phyloP scores from a whole-genome alignment of 2,113 vertebrate species.

The Gyps fulvus region DNA sequence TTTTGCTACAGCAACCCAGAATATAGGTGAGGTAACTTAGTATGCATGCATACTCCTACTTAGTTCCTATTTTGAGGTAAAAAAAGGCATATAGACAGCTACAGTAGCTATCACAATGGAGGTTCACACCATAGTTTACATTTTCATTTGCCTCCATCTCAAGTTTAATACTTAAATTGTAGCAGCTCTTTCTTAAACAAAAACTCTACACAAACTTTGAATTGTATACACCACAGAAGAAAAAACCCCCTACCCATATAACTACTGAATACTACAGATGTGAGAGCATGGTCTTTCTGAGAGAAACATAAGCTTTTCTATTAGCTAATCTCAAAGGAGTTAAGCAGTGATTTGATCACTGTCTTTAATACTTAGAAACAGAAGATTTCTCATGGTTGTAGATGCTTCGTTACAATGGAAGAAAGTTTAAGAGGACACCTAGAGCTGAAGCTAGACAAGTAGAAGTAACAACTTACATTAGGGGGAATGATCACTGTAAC shows the following conservation, averaged over 20 bases:
- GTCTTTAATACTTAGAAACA: neutral
- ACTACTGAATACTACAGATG: neutral
- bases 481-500: neutral
- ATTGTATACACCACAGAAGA: neutral
- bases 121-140: neutral
- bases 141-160: neutral
- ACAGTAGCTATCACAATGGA: neutral
- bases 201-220: neutral
- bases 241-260: accelerated
- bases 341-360: neutral
- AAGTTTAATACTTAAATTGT: neutral
- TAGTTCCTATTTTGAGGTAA: neutral
- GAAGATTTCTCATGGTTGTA: neutral
- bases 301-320: neutral
- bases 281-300: neutral
- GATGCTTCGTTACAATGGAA: neutral
- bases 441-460: neutral
- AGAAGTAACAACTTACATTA: neutral
- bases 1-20: neutral
- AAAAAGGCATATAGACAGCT: neutral
- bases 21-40: neutral
- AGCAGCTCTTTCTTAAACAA: neutral
- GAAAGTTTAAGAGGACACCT: neutral
- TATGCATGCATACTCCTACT: neutral
- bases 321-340: neutral